Conservation (phyloP, 2,888 invertebrate species). For the Pandemis corylana region DNA sequence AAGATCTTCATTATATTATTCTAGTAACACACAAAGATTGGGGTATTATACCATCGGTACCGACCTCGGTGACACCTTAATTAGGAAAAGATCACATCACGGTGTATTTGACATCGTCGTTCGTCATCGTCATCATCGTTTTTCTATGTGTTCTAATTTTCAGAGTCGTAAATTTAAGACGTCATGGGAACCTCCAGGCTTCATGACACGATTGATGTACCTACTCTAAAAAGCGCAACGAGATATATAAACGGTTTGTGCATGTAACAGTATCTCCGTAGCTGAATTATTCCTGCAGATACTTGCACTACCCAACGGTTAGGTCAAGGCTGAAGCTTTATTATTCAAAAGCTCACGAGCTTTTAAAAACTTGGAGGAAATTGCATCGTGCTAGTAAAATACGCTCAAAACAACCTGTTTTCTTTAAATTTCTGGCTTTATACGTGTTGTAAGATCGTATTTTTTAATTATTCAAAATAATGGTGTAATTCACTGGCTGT, state of each 20-base stretch:
- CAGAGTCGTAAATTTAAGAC: no score
- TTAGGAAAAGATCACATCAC: no score
- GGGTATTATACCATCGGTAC: no score
- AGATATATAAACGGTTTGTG: neutral
- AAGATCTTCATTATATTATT: no score
- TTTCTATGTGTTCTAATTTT: no score
- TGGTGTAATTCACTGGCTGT: neutral
- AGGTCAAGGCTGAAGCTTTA: constrained; percentile 33
- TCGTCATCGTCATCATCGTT: no score
- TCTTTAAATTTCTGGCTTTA: neutral
- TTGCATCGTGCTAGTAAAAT: constrained; percentile 12
- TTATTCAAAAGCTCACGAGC: constrained; percentile 33
- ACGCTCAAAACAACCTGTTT: neutral
- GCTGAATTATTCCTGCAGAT: constrained; percentile 15
- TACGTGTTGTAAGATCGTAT: neutral
- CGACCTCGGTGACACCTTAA: no score
- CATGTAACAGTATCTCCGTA: neutral
- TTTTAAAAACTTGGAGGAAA: constrained; percentile 6
- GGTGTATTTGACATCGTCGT: no score
- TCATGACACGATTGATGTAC: neutral
- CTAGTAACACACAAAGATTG: no score
- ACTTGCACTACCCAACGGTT: constrained; percentile 19
- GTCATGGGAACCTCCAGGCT: neutral
- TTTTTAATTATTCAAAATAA: neutral
- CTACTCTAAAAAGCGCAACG: neutral